Conservation (phyloP, 1,140 invertebrate genomes). For the Danaus plexippus region DNA sequence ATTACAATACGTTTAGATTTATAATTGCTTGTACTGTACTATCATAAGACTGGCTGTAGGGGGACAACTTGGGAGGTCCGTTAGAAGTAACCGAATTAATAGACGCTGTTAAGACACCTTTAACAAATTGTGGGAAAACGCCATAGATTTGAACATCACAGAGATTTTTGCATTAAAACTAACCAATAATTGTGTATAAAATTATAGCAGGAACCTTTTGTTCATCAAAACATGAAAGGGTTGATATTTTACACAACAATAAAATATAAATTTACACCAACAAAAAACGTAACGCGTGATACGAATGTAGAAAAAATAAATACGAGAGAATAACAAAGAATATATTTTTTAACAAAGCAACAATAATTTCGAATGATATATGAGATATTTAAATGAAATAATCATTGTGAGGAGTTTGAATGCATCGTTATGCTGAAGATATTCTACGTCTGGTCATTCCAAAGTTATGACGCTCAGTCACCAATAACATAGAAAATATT, state of each 20-base stretch:
- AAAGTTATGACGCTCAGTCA: conserved; percentile 13
- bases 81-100: conserved; percentile 24
- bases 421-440: conserved; percentile 36
- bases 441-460: conserved; percentile 6
- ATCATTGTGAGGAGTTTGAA: conserved; percentile 37
- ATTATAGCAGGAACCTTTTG: too few species aligned
- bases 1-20: conserved; percentile 8
- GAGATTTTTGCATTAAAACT: too few species aligned
- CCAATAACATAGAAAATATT: conserved; percentile 16
- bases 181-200: too few species aligned
- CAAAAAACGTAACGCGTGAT: too few species aligned
- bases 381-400: conserved; percentile 32
- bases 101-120: not conserved
- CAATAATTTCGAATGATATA: conserved; percentile 6
- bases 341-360: conserved; percentile 1
- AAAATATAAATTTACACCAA: too few species aligned
- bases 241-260: too few species aligned
- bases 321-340: too few species aligned
- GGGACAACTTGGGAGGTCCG: conserved; percentile 24
- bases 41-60: conserved; percentile 10
- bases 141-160: too few species aligned
- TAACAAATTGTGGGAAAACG: too few species aligned
- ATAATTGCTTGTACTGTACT: conserved; percentile 14
- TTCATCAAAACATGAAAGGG: too few species aligned
- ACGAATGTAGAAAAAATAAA: too few species aligned